Evolutionary conservation across 2,113 vertebrate genomes (phyloP).

Genomic region (Crotophaga sulcirostris): DNA sequence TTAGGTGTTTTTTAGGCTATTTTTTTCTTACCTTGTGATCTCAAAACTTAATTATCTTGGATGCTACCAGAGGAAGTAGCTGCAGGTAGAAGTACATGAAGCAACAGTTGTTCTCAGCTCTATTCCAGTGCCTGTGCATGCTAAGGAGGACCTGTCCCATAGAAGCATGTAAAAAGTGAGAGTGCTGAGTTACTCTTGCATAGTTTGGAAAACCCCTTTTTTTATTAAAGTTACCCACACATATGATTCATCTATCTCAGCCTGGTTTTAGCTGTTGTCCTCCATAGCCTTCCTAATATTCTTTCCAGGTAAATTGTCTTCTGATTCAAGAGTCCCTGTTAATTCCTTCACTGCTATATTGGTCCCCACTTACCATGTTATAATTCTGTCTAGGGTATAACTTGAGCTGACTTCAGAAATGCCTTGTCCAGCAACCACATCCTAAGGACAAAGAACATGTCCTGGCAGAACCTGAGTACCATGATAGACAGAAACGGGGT

Average conservation of each 20-base stretch:
- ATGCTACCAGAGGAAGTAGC: conserved; percentile 3
- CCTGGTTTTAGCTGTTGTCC: neutral
- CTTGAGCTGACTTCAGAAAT: neutral
- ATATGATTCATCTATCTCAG: neutral
- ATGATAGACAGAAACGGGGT: neutral
- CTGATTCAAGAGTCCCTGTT: neutral
- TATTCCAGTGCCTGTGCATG: neutral
- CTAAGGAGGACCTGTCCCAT: neutral
- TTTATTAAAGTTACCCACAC: neutral
- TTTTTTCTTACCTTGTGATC: neutral
- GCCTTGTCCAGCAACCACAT: neutral
- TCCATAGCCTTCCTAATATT: neutral
- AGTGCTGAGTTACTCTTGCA: neutral
- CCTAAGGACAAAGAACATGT: neutral
- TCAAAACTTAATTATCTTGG: neutral
- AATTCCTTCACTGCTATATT: neutral
- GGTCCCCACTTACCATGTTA: neutral
- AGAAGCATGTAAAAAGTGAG: conserved; percentile 15
- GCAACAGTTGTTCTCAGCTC: neutral
- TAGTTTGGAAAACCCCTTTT: conserved; percentile 44
- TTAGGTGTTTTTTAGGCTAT: conserved; percentile 16
- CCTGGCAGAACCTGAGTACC: neutral
- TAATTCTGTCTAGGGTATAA: neutral
- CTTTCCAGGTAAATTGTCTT: neutral
- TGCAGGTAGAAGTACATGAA: neutral